Evolutionary conservation across 2,113 vertebrate species (phyloP), one percentile per base, ranked within the genome.

Genomic region (Motacilla tschutschensis): DNA sequence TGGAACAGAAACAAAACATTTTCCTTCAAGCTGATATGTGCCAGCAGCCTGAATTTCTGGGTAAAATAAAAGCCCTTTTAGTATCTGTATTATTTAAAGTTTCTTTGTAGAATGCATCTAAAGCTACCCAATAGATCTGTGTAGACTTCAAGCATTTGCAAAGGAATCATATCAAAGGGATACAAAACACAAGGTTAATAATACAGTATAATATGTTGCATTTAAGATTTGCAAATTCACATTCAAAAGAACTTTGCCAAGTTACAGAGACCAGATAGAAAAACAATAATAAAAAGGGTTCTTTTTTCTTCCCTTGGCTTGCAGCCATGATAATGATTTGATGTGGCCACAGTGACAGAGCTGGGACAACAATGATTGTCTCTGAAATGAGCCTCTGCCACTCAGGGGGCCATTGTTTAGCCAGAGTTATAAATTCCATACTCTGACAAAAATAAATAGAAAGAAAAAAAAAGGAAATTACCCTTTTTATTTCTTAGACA

Each of bases 111-210:
- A 89, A 88, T 86, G 31, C 79, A 90, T 92, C 93, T 73, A 91
- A 95, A 94, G 67, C 48, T 82, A 89, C 53, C 77, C 73, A 71
- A 90, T 90, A 84, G 85, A 95, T 88, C 79, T 48, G 24, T 51
- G 47, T 55, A 79, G 57, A 76, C 81, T 92, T 94, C 36, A 88
- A 94, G 69, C 89, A 83, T 88, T 93, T 79, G 79, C 71, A 95
- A 92, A 93, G 50, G 76, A 93, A 87, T 80, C 31, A 24, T 94
- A 96, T 93, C 94, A 96, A 95, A 96, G 88, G 38, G 81, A 85
- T 87, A 89, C 1, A 36, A 95, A 97, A 92, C 44, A 83, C 55
- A 79, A 95, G 70, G 63, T 93, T 94, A 96, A 95, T 95, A 94
- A 93, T 92, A 93, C 70, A 93, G 89, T 84, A 89, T 58, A 93